Percentiles rank a stretch among this genome's conserved stretches.
Conservation (phyloP, 2,888 invertebrate genomes). For the Tetragonula carbonaria region DNA sequence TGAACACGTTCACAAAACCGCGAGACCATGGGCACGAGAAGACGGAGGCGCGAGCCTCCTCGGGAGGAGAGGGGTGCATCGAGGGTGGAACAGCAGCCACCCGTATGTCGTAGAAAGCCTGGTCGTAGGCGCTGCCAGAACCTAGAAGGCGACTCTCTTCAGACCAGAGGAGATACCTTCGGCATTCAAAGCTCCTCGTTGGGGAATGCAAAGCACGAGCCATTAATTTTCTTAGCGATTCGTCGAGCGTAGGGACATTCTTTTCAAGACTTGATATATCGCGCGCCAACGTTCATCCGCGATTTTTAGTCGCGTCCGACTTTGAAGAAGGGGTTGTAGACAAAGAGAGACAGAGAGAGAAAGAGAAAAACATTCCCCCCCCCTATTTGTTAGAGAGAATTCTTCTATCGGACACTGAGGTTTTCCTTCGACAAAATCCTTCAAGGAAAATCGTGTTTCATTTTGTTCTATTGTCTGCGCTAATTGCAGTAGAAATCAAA, state of each 20-base stretch:
- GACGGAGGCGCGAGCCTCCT: conserved; percentile 2
- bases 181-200: conserved; percentile 67
- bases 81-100: conserved; percentile 1
- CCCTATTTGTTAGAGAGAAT: conserved; percentile 9
- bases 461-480: no score
- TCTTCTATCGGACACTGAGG: no score
- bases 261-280: conserved; percentile 67
- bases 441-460: no score
- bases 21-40: conserved; percentile 25
- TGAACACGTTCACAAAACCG: conserved; percentile 47
- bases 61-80: background rate
- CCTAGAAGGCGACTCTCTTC: conserved; percentile 45
- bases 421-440: no score
- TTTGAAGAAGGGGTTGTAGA: background rate
- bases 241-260: conserved; percentile 69
- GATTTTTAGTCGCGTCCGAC: conserved; percentile 47
- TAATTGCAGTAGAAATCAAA: no score
- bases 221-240: conserved; percentile 73
- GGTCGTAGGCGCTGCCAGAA: conserved; percentile 36
- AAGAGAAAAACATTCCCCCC: background rate
- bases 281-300: conserved; percentile 49
- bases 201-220: conserved; percentile 70
- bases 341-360: no score
- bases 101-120: background rate
- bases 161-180: conserved; percentile 28